phyloP scores from a whole-genome alignment of 2,888 invertebrate genomes.

The Heliconius aoede region DNA sequence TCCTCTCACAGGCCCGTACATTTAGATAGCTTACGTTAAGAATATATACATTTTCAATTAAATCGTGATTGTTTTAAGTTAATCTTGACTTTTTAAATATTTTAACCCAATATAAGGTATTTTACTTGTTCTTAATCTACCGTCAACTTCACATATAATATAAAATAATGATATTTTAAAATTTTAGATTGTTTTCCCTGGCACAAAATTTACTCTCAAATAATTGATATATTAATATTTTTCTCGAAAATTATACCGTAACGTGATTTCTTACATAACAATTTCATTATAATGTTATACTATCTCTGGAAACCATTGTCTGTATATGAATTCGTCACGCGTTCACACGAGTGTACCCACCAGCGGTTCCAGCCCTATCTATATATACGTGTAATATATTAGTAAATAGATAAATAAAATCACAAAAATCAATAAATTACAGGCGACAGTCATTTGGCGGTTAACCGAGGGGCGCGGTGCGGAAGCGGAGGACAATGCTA shows the following conservation, averaged over 20 bases:
- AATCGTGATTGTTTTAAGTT: constrained; percentile 20
- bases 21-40: constrained; percentile 36
- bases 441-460: constrained; percentile 38
- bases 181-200: background rate
- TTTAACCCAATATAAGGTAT: background rate
- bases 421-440: constrained; percentile 45
- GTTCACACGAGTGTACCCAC: constrained; percentile 20
- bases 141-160: background rate
- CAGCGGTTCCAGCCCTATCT: constrained; percentile 6
- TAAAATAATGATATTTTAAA: too few relatives aligned
- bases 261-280: background rate
- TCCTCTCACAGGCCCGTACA: constrained; percentile 31
- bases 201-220: background rate
- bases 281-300: background rate
- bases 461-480: constrained; percentile 51
- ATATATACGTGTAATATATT: constrained; percentile 22
- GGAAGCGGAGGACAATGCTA: constrained; percentile 66
- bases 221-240: background rate
- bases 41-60: constrained; percentile 26
- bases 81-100: background rate
- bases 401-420: constrained; percentile 41
- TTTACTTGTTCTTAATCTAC: background rate
- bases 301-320: background rate
- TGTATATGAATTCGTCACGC: background rate
- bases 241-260: too few relatives aligned